A percentile compares a stretch with the other conserved stretches of the same genome.
phyloP scores from a whole-genome alignment of 1,140 invertebrate species.

The Diorhabda elongata region DNA sequence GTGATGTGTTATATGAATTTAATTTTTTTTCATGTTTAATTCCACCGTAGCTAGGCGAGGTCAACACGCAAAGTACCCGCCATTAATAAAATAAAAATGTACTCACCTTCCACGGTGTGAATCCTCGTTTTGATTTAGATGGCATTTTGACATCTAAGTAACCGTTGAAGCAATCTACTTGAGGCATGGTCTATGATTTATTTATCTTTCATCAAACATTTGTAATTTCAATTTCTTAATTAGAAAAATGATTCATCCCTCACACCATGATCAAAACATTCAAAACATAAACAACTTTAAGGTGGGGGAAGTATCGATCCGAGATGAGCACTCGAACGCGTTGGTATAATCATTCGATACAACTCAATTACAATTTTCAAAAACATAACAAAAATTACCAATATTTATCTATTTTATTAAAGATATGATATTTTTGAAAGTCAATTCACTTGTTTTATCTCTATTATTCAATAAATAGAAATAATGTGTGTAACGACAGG shows the following conservation, averaged over 20 bases:
- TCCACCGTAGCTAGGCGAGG: no score
- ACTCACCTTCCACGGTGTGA: constrained; percentile 43
- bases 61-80: background rate
- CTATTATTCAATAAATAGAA: no score
- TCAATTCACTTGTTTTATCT: no score
- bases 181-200: constrained; percentile 13
- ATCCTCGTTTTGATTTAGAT: constrained; percentile 36
- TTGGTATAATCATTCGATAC: no score
- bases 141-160: constrained; percentile 46
- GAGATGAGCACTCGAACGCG: no score
- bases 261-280: constrained; percentile 6
- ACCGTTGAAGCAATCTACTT: constrained; percentile 25
- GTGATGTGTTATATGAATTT: no score
- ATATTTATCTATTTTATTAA: no score
- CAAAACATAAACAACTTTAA: constrained; percentile 4
- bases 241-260: background rate
- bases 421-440: no score
- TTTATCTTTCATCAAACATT: constrained; percentile 13
- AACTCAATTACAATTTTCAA: no score
- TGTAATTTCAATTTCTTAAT: constrained; percentile 9
- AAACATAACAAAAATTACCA: no score
- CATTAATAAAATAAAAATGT: constrained; percentile 13
- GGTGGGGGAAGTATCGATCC: background rate
- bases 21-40: no score
- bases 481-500: no score